phyloP scores from a whole-genome alignment of 2,797 vertebrate species.

The Epinephelus malabaricus region DNA sequence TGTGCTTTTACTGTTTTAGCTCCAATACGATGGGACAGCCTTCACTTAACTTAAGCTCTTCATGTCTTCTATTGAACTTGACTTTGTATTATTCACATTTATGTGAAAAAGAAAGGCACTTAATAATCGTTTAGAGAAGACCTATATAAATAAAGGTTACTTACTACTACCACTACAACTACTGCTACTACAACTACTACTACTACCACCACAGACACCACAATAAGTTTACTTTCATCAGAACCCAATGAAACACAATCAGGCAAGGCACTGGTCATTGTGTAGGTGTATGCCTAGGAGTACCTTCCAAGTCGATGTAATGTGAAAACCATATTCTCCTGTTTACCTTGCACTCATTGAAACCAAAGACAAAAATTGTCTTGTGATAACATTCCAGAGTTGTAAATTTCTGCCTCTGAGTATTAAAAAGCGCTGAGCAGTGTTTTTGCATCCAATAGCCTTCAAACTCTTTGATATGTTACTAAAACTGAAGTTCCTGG shows the following conservation, averaged over 20 bases:
- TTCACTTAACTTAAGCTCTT: neutral
- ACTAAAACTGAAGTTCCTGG: neutral
- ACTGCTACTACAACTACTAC: too few species aligned
- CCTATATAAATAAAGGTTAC: neutral
- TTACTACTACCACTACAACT: neutral
- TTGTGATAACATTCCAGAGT: neutral
- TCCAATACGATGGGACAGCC: neutral
- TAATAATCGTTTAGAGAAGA: neutral
- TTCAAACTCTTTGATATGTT: conserved; percentile 4
- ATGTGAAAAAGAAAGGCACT: neutral
- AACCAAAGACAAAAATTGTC: neutral
- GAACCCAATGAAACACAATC: neutral
- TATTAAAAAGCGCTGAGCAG: neutral
- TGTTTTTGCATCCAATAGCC: neutral
- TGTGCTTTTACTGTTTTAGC: neutral
- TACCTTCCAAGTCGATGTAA: too few species aligned
- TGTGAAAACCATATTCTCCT: neutral
- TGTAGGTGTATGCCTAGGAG: neutral
- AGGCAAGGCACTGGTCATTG: neutral
- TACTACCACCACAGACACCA: neutral
- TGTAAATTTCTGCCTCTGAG: neutral
- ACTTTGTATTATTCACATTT: too few species aligned
- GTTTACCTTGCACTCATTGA: neutral
- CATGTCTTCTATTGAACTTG: too few species aligned
- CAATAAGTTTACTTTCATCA: neutral